Conservation (phyloP, 2,888 invertebrate genomes). For the Drosophila emarginata region DNA sequence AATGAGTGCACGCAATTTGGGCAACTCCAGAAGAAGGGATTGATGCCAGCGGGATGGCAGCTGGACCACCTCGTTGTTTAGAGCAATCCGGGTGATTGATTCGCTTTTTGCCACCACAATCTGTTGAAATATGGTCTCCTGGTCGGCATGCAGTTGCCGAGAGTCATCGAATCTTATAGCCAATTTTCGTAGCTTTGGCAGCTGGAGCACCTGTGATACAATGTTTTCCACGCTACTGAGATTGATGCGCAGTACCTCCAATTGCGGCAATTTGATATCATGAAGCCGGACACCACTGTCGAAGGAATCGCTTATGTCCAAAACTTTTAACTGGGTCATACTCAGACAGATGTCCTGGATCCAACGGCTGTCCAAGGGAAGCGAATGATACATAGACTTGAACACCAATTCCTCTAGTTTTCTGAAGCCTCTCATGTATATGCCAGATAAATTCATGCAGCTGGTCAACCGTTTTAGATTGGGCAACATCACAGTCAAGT, state of each 20-base stretch:
- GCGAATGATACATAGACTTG: constrained; percentile 63
- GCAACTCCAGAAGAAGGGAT: constrained; percentile 52
- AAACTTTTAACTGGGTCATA: constrained; percentile 49
- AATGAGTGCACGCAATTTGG: constrained; percentile 51
- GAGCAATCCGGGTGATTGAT: constrained; percentile 56
- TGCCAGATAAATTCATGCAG: constrained; percentile 65
- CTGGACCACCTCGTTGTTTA: constrained; percentile 68
- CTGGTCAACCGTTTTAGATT: constrained; percentile 57
- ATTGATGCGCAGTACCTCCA: constrained; percentile 67
- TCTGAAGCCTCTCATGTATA: constrained; percentile 46
- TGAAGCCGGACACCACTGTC: constrained; percentile 53
- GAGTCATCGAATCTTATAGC: constrained; percentile 60
- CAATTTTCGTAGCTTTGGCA: constrained; percentile 58
- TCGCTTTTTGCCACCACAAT: constrained; percentile 67
- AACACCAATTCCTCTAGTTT: constrained; percentile 62
- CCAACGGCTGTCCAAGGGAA: constrained; percentile 58
- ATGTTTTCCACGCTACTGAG: constrained; percentile 61
- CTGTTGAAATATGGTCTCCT: constrained; percentile 69
- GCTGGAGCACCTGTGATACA: constrained; percentile 51
- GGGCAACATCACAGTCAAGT: constrained; percentile 56
- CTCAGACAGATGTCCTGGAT: constrained; percentile 64
- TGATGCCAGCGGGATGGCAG: constrained; percentile 57
- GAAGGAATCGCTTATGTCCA: constrained; percentile 65
- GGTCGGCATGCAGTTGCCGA: constrained; percentile 57
- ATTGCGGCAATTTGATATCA: constrained; percentile 62